Evolutionary conservation across 2,113 vertebrate species (phyloP), one percentile per base, ranked within the genome.

Genomic region (Azemiops feae): DNA sequence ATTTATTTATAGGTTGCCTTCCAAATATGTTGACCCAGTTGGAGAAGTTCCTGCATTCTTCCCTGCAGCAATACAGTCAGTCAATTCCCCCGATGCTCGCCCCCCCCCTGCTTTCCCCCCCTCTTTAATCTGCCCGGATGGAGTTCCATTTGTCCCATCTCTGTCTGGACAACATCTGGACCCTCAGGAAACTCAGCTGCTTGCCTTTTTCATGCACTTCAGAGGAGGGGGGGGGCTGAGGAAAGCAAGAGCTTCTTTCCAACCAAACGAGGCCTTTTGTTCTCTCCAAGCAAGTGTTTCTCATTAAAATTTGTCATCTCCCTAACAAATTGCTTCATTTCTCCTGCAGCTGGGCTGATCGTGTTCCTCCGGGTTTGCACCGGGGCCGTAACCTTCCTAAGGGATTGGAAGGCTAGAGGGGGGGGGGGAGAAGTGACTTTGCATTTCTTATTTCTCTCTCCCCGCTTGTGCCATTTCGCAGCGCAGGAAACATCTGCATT

Each of bases 231-330:
- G 11, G 23, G 57, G 14, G 30, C 47, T 10, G 30, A 69, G 30
- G 14, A 34, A 97, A 97, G 97, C 97, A 95, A 97, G 97, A 98
- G 97, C 96, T 97, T 97, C 97, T 92, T 96, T 97, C 96, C 97
- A 96, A 96, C 97, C 96, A 97, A 97, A 97, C 97, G 97, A 96
- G 96, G 96, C 95, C 96, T 98, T 97, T 98, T 98, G 97, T 98
- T 98, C 98, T 98, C 97, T 95, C 96, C 96, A 95, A 96, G 97
- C 98, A 98, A 99, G 97, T 98, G 98, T 98, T 99, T 98, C 97
- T 98, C 97, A 98, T 99, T 99, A 98, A 97, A 97, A 97, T 97
- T 97, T 98, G 98, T 98, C 98, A 98, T 98, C 97, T 98, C 98
- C 96, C 96, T 98, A 98, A 98, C 98, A 98, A 98, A 99, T 98